phyloP scores from a whole-genome alignment of 2,797 vertebrate genomes.

The Cichlasoma orientale region DNA sequence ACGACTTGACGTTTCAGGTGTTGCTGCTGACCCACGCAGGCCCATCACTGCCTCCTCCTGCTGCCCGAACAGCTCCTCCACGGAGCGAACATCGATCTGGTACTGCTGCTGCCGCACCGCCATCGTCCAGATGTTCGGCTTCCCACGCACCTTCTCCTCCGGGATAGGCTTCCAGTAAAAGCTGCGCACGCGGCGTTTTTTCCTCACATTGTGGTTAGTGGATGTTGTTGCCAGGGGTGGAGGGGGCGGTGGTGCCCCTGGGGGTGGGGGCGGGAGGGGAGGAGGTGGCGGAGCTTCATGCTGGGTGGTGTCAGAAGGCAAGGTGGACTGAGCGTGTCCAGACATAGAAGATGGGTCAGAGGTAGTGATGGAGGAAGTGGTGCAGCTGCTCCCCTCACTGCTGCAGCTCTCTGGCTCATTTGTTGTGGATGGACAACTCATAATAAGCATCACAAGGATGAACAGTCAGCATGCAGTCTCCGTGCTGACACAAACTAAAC shows the following conservation, averaged over 20 bases:
- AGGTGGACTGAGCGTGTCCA: conserved; percentile 59
- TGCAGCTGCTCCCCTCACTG: conserved; percentile 67
- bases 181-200: conserved; percentile 91
- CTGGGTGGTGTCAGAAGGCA: conserved; percentile 36
- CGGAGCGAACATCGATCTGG: conserved; percentile 92
- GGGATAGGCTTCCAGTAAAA: conserved; percentile 99
- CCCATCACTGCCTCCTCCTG: conserved; percentile 81
- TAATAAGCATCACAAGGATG: conserved; percentile 87
- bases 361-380: conserved; percentile 65
- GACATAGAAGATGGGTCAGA: conserved; percentile 78
- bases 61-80: conserved; percentile 99
- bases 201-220: conserved; percentile 80
- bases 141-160: conserved; percentile 94
- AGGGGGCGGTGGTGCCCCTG: conserved; percentile 57
- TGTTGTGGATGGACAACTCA: conserved; percentile 88
- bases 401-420: conserved; percentile 89
- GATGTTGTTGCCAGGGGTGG: conserved; percentile 63
- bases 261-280: conserved; percentile 54
- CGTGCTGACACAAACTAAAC: conserved; percentile 11
- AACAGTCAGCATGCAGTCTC: conserved; percentile 45
- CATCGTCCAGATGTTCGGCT: conserved; percentile 96
- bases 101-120: conserved; percentile 90
- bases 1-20: conserved; percentile 44
- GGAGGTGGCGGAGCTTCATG: conserved; percentile 54
- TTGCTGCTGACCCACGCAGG: conserved; percentile 68